Evolutionary conservation across 1,140 invertebrate genomes (phyloP), one percentile per base, ranked within the genome.

Genomic region (Bemisia tabaci): DNA sequence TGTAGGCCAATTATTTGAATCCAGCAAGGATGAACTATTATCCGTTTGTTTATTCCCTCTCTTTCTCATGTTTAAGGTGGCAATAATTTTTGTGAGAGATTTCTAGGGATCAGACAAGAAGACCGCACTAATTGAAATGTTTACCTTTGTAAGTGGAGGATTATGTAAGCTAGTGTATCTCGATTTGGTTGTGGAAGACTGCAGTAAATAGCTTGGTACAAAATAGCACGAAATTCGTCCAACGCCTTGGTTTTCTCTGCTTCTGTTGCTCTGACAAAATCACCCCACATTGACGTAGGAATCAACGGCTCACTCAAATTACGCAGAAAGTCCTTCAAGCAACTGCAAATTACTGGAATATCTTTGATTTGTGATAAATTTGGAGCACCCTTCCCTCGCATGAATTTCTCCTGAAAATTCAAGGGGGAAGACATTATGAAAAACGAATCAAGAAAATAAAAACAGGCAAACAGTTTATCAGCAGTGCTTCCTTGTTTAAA

Each of bases 311-410:
- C 94, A 68, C 85, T 84, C 21, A 95, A 76, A 5, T 81, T 82
- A 48, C 90, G 82, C 22, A 96, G 78, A 77, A 96, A 97, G 75
- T 92, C 87, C 78, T 95, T 96, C 0, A 96, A 77, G 65, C 86
- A 88, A 21, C 91, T 88, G 76, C 90, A 93, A 60, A 95, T 80
- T 0, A 88, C 87, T 73, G 93, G 82, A 27, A 94, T 84, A 71
- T 95, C 92, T 22, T 68, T 9, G 12, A 83, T 74, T 58, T 84
- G 78, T 1, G 82, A 83, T 59, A 94, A 75, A 75, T 85, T 87
- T 0, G 90, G 90, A 2, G 84, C 79, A 25, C 85, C 85, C 77
- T 85, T 88, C 21, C 88, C 86, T 63, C 83, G 83, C 5, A 92
- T 72, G 68, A 94, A 91, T 72, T 85, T 87, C 66, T 91, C 88